A percentile compares a stretch with the other conserved stretches of the same genome.
phyloP scores from a whole-genome alignment of 2,797 vertebrate genomes.

The Scolopax bukidnonensis region DNA sequence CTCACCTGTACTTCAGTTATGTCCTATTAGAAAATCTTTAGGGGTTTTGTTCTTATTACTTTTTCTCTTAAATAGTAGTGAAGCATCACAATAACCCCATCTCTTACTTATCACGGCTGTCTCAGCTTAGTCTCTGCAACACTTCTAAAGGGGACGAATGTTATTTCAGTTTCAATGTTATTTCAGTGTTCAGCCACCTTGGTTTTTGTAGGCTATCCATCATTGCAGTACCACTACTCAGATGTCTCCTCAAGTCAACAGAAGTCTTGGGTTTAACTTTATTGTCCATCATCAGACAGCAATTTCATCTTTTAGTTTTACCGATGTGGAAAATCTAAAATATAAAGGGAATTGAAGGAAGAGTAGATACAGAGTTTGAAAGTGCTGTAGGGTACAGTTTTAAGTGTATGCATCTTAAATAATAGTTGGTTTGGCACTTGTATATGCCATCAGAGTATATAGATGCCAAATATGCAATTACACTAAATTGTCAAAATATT shows the following conservation, averaged over 20 bases:
- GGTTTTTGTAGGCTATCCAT: neutral
- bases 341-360: neutral
- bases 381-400: neutral
- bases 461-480: neutral
- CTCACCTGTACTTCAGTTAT: neutral
- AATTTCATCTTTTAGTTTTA: neutral
- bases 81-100: neutral
- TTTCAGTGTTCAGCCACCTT: neutral
- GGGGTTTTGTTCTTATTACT: neutral
- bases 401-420: neutral
- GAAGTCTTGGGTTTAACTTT: neutral
- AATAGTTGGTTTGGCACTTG: neutral
- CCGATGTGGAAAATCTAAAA: neutral
- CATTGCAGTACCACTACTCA: neutral
- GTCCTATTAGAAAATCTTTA: neutral
- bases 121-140: neutral
- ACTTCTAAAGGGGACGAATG: neutral
- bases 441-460: neutral
- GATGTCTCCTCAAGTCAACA: neutral
- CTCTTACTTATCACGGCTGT: neutral
- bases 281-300: neutral
- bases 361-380: neutral
- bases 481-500: neutral
- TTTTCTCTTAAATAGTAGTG: neutral
- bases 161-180: neutral